A percentile compares a stretch with the other conserved stretches of the same genome.
These are phyloP conservation scores for Epicauta chinensis DNA, from an alignment of 1,140 invertebrate species.

Conservation along the genomic window DNA sequence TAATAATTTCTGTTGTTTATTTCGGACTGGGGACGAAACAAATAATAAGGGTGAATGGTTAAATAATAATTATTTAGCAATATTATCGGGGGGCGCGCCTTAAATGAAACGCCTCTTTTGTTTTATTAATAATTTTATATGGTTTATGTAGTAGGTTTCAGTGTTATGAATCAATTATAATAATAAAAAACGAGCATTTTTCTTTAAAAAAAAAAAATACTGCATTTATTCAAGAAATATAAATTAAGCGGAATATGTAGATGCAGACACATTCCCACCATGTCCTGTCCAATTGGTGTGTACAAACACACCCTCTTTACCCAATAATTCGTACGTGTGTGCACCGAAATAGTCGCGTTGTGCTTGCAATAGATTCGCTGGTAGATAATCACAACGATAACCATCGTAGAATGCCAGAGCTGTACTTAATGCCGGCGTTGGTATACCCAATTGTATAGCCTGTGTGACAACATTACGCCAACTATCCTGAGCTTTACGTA, in stretches of 20 bases:
- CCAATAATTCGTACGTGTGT: constrained; percentile 92
- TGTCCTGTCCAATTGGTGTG: constrained; percentile 99
- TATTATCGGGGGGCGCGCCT: neutral
- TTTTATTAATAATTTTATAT: neutral
- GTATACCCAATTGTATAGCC: constrained; percentile 58
- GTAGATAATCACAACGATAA: constrained; percentile 51
- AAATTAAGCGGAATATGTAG: constrained; percentile 86
- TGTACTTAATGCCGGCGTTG: constrained; percentile 85
- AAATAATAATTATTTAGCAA: neutral
- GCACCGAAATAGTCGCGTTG: constrained; percentile 99
- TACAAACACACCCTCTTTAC: constrained; percentile 80
- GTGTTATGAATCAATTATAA: no score
- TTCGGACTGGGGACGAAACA: no score
- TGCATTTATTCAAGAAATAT: constrained; percentile 5
- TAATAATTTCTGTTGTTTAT: no score
- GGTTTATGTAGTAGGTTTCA: neutral
- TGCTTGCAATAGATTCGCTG: constrained; percentile 60
- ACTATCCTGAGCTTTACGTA: constrained; percentile 69
- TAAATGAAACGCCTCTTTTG: neutral
- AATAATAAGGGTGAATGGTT: no score
- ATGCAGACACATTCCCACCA: constrained; percentile 93
- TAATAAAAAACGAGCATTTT: no score
- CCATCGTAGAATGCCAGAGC: constrained; percentile 98
- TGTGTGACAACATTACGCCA: constrained; percentile 62
- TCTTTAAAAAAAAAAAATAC: constrained; percentile 1